These are phyloP conservation scores for Ditula angustiorana DNA, from an alignment of 2,888 invertebrate species.

Conservation along the genomic window DNA sequence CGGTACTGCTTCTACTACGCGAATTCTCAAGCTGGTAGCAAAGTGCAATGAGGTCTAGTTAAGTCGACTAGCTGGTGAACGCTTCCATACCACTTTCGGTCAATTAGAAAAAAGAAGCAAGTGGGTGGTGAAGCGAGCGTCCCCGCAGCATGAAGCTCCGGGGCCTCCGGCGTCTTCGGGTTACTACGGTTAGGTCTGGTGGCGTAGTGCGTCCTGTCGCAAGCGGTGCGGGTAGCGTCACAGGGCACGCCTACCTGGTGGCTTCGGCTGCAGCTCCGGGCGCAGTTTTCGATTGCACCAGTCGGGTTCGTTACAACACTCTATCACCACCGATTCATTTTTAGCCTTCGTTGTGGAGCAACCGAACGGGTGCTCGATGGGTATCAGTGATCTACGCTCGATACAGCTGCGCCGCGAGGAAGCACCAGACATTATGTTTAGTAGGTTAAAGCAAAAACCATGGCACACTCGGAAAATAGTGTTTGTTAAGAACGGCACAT, in stretches of 20 bases:
- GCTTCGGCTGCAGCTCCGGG: conserved; percentile 88
- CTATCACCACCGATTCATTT: conserved; percentile 91
- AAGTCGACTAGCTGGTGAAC: background rate
- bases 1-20: no score
- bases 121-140: conserved; percentile 1
- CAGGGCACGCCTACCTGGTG: conserved; percentile 87
- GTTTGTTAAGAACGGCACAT: conserved; percentile 78
- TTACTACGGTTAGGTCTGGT: conserved; percentile 25
- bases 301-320: conserved; percentile 91
- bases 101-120: background rate
- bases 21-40: background rate
- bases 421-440: conserved; percentile 85
- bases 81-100: background rate
- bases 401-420: conserved; percentile 90
- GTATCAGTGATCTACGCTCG: conserved; percentile 89
- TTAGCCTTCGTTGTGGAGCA: conserved; percentile 91
- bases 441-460: conserved; percentile 86
- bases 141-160: conserved; percentile 2
- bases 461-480: conserved; percentile 81
- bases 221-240: conserved; percentile 65
- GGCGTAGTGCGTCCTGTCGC: conserved; percentile 31
- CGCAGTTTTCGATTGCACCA: conserved; percentile 91
- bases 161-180: conserved; percentile 31
- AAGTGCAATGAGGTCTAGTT: background rate
- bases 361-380: conserved; percentile 92